Evolutionary conservation across 1,140 invertebrate species (phyloP), one percentile per base, ranked within the genome.

Genomic region (Cyclargus thomasi): DNA sequence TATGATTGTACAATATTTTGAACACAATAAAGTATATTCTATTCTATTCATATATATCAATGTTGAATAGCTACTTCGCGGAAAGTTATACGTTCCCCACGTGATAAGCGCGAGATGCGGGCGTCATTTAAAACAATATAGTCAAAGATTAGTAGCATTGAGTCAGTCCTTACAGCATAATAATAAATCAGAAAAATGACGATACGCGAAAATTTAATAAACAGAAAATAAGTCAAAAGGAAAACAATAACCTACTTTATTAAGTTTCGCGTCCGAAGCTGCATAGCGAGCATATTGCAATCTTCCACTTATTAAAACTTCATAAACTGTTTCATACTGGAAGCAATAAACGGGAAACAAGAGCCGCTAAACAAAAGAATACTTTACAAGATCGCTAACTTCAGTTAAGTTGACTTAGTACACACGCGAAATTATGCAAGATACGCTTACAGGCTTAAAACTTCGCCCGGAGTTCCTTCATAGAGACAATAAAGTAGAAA

Each of bases 351-450:
- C 53, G 23, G 23, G n/a, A 53, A 11, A 53, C 53, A 29, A 18
- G 65, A 11, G 16, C 21, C 6, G 17, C 53, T 67, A 67, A 67
- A 67, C 65, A 67, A 67, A 67, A 66, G 65, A 66, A 67, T 18
- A 55, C 39, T 65, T 22, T 21, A 64, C 47, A 65, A 36, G 18
- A 55, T 57, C 64, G 20, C 67, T 20, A 69, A 69, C 63, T 65
- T 53, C 35, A n/a, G 35, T 17, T 69, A 66, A 70, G 64, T 67
- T 68, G 67, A 68, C 64, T 68, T 67, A 70, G 68, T 73, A 70
- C 65, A 72, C 71, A 70, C 68, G 66, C 35, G 20, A 73, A 73
- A 65, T 70, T 73, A 73, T 73, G 69, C 71, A 67, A 63, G 71
- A 70, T 68, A 70, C 66, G 69, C 67, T 62, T 62, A 53, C 62